These are phyloP conservation scores for Macrotrachela quadricornifera DNA, from an alignment of 1,140 invertebrate species.

Conservation along the genomic window DNA sequence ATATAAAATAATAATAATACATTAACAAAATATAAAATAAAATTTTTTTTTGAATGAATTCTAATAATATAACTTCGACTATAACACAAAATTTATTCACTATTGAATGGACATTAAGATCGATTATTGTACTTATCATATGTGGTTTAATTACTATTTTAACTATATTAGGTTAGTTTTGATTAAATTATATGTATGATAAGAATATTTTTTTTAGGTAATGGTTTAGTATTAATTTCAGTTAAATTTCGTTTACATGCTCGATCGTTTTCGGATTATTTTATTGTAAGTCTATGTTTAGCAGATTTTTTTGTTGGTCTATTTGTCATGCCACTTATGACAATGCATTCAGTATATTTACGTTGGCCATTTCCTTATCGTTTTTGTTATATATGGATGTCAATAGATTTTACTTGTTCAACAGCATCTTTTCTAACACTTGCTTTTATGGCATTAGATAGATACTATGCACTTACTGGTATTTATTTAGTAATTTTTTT, in stretches of 20 bases:
- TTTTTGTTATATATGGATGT: conserved; percentile 6
- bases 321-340: conserved; percentile 7
- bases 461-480: conserved; percentile 4
- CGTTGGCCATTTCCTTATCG: background rate
- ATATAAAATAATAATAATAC: too few species aligned
- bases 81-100: too few species aligned
- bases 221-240: conserved; percentile 6
- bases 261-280: background rate
- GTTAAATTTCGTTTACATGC: background rate
- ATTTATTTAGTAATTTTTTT: too few species aligned
- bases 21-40: too few species aligned
- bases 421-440: conserved; percentile 8
- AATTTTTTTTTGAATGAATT: too few species aligned
- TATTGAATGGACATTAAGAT: too few species aligned
- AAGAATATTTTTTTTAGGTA: background rate
- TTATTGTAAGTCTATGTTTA: conserved; percentile 4
- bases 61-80: too few species aligned
- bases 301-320: conserved; percentile 8
- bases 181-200: too few species aligned
- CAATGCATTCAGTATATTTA: background rate
- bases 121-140: too few species aligned
- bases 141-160: too few species aligned
- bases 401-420: conserved; percentile 6
- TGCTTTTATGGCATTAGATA: conserved; percentile 6
- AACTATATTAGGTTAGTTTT: too few species aligned